Conservation (phyloP, 2,888 invertebrate genomes). For the Cataglyphis altisquamis region DNA sequence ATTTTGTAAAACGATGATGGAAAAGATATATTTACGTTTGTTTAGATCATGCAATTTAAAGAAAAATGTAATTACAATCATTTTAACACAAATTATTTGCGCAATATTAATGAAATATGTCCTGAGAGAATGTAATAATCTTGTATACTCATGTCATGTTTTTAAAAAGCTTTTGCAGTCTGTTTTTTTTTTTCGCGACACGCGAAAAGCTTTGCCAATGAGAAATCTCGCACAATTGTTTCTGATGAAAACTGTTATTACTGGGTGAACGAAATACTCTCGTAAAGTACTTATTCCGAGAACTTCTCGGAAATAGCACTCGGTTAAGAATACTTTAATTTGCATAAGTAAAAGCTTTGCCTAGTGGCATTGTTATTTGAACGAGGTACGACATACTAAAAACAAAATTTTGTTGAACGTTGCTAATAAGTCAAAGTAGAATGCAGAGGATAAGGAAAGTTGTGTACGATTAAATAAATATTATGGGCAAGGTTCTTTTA, state of each 20-base stretch:
- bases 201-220: slow-evolving; percentile 1
- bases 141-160: slow-evolving; percentile 1
- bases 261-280: slow-evolving; percentile 26
- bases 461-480: slow-evolving; percentile 27
- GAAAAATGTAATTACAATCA: not conserved
- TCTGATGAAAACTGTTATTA: slow-evolving; percentile 24
- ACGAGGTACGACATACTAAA: slow-evolving; percentile 58
- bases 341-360: slow-evolving; percentile 77
- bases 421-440: slow-evolving; percentile 66
- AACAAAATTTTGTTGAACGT: slow-evolving; percentile 73
- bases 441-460: slow-evolving; percentile 22
- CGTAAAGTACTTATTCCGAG: slow-evolving; percentile 19
- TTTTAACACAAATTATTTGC: not conserved
- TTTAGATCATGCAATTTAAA: not conserved
- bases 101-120: slow-evolving; percentile 7
- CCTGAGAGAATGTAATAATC: not conserved
- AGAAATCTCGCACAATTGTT: slow-evolving; percentile 31
- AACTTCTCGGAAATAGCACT: slow-evolving; percentile 40
- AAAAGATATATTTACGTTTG: not conserved
- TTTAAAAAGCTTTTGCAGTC: slow-evolving; percentile 13
- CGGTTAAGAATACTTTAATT: slow-evolving; percentile 68
- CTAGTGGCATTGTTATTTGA: slow-evolving; percentile 40
- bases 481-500: not conserved
- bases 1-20: not conserved
- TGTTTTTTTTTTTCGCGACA: slow-evolving; percentile 11